Percentiles rank a stretch among this genome's conserved stretches.
These are phyloP conservation scores for Ctenosaura bakeri DNA, from an alignment of 2,797 vertebrate genomes.

Conservation along the genomic window DNA sequence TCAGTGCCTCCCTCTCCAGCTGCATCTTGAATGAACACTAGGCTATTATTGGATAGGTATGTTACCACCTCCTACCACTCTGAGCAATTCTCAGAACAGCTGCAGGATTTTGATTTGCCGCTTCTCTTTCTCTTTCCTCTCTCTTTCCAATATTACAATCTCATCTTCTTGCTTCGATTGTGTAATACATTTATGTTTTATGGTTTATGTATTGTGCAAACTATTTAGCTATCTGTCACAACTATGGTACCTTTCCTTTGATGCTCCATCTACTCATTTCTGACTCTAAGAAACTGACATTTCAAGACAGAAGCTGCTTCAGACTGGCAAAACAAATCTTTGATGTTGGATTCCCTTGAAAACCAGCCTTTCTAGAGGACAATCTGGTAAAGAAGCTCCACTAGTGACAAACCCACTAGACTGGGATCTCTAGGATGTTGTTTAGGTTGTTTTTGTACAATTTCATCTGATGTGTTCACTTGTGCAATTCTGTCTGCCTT, in stretches of 20 bases:
- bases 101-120: background rate
- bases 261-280: no score
- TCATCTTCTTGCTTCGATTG: background rate
- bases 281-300: background rate
- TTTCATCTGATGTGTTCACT: no score
- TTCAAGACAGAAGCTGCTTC: no score
- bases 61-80: background rate
- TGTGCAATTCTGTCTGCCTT: background rate
- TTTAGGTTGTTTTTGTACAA: background rate
- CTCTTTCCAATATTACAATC: background rate
- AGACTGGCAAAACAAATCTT: background rate
- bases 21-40: background rate
- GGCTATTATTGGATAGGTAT: background rate
- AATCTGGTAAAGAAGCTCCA: background rate
- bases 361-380: background rate
- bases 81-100: background rate
- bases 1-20: background rate
- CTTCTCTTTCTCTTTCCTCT: background rate
- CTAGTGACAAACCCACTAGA: background rate
- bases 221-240: background rate
- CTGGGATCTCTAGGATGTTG: background rate
- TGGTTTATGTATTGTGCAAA: background rate
- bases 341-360: background rate
- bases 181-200: background rate
- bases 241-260: background rate